Percentiles rank a stretch among this genome's conserved stretches.
phyloP scores from a whole-genome alignment of 2,797 vertebrate genomes.

The Acanthis flammea region DNA sequence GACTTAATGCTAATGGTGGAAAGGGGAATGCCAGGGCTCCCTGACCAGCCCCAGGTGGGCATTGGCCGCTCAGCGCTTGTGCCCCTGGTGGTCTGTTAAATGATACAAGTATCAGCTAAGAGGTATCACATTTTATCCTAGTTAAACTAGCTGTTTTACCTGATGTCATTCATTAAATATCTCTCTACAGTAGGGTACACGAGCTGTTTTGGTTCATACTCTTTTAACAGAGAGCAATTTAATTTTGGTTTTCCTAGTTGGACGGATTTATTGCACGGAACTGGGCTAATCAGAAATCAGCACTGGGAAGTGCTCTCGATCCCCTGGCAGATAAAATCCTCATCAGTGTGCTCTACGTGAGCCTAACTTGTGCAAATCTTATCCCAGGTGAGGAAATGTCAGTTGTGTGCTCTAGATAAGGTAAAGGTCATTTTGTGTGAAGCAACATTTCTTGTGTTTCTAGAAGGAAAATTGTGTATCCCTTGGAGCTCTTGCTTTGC shows the following conservation, averaged over 20 bases:
- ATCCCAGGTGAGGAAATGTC: constrained; percentile 87
- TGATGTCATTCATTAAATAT: rapidly evolving
- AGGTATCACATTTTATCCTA: rapidly evolving
- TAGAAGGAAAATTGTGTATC: neutral
- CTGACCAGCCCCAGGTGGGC: neutral
- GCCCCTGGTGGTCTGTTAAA: too few species aligned
- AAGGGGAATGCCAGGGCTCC: neutral
- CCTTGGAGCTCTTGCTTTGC: neutral
- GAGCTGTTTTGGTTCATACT: neutral
- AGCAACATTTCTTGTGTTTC: neutral
- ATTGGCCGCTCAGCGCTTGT: neutral
- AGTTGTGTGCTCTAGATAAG: rapidly evolving
- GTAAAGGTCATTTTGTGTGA: neutral
- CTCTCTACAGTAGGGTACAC: rapidly evolving
- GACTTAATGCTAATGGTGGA: neutral
- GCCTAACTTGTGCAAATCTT: constrained; percentile 91
- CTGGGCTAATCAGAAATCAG: constrained; percentile 96
- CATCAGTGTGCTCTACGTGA: constrained; percentile 93
- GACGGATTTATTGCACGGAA: constrained; percentile 96
- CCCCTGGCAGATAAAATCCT: constrained; percentile 98
- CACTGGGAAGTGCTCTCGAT: constrained; percentile 94
- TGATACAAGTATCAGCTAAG: neutral
- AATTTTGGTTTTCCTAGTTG: constrained; percentile 78
- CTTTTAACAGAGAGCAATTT: neutral
- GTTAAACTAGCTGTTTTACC: neutral